Conservation (phyloP, 1,140 invertebrate species). For the Drosophila lacertosa region DNA sequence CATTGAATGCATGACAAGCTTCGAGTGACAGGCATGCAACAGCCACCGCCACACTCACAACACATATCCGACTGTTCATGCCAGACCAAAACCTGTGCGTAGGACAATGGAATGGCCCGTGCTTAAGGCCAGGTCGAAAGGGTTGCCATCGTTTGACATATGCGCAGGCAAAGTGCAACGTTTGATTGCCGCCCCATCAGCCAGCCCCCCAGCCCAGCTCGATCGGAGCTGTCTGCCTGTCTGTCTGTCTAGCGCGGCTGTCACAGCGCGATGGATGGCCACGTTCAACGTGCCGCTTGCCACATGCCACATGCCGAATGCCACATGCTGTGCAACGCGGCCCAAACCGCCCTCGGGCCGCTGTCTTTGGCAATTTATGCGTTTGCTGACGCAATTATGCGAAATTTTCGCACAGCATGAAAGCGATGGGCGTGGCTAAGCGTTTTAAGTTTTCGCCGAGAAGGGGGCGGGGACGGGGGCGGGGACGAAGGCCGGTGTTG, state of each 20-base stretch:
- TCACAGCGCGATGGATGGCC: conserved; percentile 27
- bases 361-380: conserved; percentile 81
- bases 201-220: background rate
- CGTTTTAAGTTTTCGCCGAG: conserved; percentile 66
- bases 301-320: conserved; percentile 30
- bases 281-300: conserved; percentile 34
- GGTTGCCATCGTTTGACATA: conserved; percentile 56
- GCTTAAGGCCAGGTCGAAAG: conserved; percentile 12
- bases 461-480: background rate
- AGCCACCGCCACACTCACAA: conserved; percentile 14
- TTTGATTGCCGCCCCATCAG: conserved; percentile 55
- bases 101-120: conserved; percentile 42
- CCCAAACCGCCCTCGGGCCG: conserved; percentile 54
- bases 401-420: conserved; percentile 77
- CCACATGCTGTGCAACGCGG: conserved; percentile 29
- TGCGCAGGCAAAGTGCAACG: conserved; percentile 69
- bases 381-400: conserved; percentile 77
- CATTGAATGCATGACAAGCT: conserved; percentile 38
- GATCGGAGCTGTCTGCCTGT: background rate
- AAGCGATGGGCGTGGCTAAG: conserved; percentile 61
- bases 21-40: conserved; percentile 73
- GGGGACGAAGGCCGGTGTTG: background rate
- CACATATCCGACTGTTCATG: conserved; percentile 5
- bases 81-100: conserved; percentile 15
- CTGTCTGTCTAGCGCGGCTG: conserved; percentile 20